A percentile compares a stretch with the other conserved stretches of the same genome.
Conservation (phyloP, 2,888 invertebrate genomes). For the Chrysomela aeneicollis region DNA sequence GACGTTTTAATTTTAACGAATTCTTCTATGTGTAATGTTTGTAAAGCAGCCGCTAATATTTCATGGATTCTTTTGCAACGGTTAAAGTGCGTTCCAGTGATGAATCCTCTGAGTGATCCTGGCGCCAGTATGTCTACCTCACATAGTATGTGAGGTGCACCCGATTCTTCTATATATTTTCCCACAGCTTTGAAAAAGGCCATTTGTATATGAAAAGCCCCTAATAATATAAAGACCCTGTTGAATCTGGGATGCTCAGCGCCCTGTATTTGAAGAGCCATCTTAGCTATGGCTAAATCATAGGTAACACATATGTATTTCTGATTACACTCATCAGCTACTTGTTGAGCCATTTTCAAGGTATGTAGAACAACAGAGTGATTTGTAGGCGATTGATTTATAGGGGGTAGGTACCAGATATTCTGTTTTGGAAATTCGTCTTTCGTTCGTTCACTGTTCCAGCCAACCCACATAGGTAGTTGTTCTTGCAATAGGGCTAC, state of each 20-base stretch:
- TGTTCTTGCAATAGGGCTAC: neutral
- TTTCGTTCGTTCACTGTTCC: slow-evolving; percentile 38
- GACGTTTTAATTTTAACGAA: too few relatives aligned
- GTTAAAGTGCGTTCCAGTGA: too few relatives aligned
- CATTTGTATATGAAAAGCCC: slow-evolving; percentile 36
- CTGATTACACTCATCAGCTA: slow-evolving; percentile 41
- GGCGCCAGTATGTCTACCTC: too few relatives aligned
- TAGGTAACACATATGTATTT: slow-evolving; percentile 48
- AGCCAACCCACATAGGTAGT: slow-evolving; percentile 48
- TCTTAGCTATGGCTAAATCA: slow-evolving; percentile 50
- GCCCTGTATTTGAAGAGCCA: slow-evolving; percentile 42
- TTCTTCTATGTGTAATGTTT: too few relatives aligned
- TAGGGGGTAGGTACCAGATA: slow-evolving; percentile 47
- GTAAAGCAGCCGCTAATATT: too few relatives aligned
- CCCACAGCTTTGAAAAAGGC: slow-evolving; percentile 45
- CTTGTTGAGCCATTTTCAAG: slow-evolving; percentile 42
- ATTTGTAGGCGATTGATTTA: slow-evolving; percentile 48
- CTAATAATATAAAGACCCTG: slow-evolving; percentile 32
- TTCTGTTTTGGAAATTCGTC: slow-evolving; percentile 37
- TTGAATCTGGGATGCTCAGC: slow-evolving; percentile 11
- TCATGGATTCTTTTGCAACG: too few relatives aligned
- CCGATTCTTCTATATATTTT: slow-evolving; percentile 18
- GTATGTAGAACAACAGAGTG: slow-evolving; percentile 43
- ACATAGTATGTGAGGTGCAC: too few relatives aligned
- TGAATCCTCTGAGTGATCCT: too few relatives aligned